phyloP scores from a whole-genome alignment of 2,113 vertebrate genomes.

The Mus spicilegus region DNA sequence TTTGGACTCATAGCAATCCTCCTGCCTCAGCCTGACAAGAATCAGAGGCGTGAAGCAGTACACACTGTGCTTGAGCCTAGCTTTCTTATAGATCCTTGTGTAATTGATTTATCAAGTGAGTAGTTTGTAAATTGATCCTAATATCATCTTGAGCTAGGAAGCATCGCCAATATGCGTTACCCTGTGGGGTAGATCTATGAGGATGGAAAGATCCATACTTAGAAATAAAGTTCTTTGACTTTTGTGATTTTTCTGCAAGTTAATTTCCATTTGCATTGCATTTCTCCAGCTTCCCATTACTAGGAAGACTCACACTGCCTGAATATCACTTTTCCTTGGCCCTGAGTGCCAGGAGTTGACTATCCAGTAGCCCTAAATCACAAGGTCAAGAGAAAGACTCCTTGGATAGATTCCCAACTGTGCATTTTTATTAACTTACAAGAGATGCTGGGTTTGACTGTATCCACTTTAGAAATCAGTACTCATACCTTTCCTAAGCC shows the following conservation, averaged over 20 bases:
- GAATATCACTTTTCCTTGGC: slow-evolving; percentile 25
- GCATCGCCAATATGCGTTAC: not conserved
- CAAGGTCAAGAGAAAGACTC: slow-evolving; percentile 26
- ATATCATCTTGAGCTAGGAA: not conserved
- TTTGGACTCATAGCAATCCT: not conserved
- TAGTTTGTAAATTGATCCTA: not conserved
- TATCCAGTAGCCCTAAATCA: slow-evolving; percentile 16
- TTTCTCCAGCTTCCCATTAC: not conserved
- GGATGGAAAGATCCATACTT: not conserved
- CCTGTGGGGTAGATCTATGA: not conserved
- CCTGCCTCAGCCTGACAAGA: not conserved
- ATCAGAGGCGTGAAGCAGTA: not conserved
- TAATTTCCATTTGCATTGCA: not conserved
- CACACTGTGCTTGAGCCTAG: not conserved
- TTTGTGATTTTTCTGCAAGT: not conserved
- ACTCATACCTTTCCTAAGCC: not conserved
- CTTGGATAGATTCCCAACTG: not conserved
- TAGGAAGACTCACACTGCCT: not conserved
- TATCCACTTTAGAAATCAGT: slow-evolving; percentile 6
- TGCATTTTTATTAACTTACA: slow-evolving; percentile 59
- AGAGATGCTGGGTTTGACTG: slow-evolving; percentile 4
- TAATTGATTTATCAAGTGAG: not conserved
- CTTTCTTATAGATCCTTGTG: not conserved
- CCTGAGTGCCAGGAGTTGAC: not conserved
- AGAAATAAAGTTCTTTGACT: slow-evolving; percentile 1